Base-by-base conservation (phyloP, 2,888 invertebrate species). In the Spodoptera exigua region DNA sequence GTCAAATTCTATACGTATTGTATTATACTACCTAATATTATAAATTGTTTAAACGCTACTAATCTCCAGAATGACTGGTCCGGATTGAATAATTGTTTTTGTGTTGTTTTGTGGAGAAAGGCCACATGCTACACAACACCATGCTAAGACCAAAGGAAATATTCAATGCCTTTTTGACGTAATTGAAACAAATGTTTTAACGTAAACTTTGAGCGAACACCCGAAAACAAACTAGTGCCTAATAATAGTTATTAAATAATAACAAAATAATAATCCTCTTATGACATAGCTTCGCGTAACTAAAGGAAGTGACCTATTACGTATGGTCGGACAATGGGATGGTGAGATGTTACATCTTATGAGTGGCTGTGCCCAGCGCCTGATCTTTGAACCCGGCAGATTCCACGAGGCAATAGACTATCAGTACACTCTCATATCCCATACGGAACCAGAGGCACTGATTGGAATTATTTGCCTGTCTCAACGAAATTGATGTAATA, bases 221-320 rank as follows among this genome's bases (percentile, higher is more conserved):
- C 3, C 1, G 18, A 16, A 13, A 3, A 13, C 10, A 34, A 34
- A 16, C 46, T 16, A 3, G 10, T 5, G 37, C 9, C 27, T 27
- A 27, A 27, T 27, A 27, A 27, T 27, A 11, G 0, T 11, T 34
- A 47, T 27, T 48, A 59, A 48, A 40, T 16, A 40, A 5, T 40
- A 35, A 1, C 9, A 13, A 35, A n/a, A 40, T 32, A 47, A 13
- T 3, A 12, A 7, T 10, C 27, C 27, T 27, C 27, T 27, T 27
- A 27, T 27, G 21, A 51, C 18, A 27, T 34, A 51, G 36, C 21
- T 45, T 17, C 35, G 14, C 36, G 27, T 11, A 40, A 34, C 32
- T 9, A 45, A 40, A 70, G 65, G 65, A 66, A 70, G 56, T 46
- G 9, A 7, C 13, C 45, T 18, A 70, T 66, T 66, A 63, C 40